Evolutionary conservation across 2,888 invertebrate genomes (phyloP).

Genomic region (Synergus itoensis): DNA sequence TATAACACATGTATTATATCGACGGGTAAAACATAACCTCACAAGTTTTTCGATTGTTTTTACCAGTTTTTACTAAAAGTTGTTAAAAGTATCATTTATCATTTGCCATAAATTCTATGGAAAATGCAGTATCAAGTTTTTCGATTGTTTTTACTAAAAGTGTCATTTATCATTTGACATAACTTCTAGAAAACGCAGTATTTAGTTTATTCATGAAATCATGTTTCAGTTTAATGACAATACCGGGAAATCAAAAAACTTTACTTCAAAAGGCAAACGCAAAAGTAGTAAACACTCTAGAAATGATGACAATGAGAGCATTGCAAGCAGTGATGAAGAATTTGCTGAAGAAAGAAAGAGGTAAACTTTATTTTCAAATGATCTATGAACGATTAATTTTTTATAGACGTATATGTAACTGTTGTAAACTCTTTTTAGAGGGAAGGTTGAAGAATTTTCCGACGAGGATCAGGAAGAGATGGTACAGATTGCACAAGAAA

Average conservation of each 20-base stretch:
- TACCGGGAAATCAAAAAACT: constrained; percentile 48
- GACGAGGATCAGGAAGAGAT: constrained; percentile 84
- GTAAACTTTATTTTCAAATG: constrained; percentile 52
- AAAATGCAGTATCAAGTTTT: not conserved
- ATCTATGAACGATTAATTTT: constrained; percentile 37
- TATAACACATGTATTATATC: too few relatives aligned
- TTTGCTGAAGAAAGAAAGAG: constrained; percentile 69
- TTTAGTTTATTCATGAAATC: not conserved
- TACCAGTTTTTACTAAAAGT: too few relatives aligned
- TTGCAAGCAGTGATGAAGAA: constrained; percentile 74
- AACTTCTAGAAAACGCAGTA: not conserved
- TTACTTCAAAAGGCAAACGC: constrained; percentile 58
- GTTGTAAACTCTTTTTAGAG: constrained; percentile 37
- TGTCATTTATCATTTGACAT: not conserved
- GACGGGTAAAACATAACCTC: not conserved
- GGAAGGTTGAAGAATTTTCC: constrained; percentile 60
- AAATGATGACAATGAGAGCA: constrained; percentile 69
- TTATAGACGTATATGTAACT: constrained; percentile 4
- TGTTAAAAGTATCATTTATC: not conserved
- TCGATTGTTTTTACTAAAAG: not conserved
- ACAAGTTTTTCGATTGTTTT: not conserved
- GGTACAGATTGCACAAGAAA: constrained; percentile 94
- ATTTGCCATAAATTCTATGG: not conserved
- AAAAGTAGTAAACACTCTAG: constrained; percentile 56
- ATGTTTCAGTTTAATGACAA: constrained; percentile 14